Percentiles rank a stretch among this genome's conserved stretches.
Evolutionary conservation across 35 echinoderm and acorn worm species (phyloP).

Genomic region (Hemicentrotus pulcherrimus): DNA sequence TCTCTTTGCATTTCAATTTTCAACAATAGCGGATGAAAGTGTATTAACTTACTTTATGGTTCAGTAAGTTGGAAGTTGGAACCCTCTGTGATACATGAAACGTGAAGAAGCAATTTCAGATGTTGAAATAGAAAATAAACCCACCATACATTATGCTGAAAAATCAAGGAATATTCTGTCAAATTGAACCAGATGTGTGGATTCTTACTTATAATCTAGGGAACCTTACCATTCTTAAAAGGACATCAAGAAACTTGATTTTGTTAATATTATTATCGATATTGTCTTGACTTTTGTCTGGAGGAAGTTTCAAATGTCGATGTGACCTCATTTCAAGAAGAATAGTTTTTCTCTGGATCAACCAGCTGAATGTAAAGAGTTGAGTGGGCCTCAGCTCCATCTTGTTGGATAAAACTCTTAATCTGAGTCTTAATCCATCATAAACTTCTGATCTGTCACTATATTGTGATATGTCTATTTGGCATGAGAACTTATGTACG

Average conservation of each 20-base stretch:
- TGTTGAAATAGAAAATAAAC: no score
- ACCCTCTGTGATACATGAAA: background rate
- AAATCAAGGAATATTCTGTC: background rate
- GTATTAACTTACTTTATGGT: background rate
- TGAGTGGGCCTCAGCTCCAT: background rate
- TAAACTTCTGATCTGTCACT: background rate
- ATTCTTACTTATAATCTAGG: background rate
- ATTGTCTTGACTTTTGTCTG: background rate
- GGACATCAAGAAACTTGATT: background rate
- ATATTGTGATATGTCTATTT: background rate
- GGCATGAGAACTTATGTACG: background rate
- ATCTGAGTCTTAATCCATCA: background rate
- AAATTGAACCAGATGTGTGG: background rate
- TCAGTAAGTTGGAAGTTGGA: background rate
- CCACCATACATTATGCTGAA: no score
- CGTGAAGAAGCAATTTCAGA: no score
- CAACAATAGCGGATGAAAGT: background rate
- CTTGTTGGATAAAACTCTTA: background rate
- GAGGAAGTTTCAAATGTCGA: background rate
- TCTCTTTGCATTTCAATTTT: background rate
- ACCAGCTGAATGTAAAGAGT: background rate
- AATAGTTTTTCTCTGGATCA: background rate
- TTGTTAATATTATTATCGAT: background rate
- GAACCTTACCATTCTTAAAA: background rate
- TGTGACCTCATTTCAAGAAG: background rate